Evolutionary conservation across 2,113 vertebrate genomes (phyloP), one percentile per base, ranked within the genome.

Genomic region (Dromas ardeola): DNA sequence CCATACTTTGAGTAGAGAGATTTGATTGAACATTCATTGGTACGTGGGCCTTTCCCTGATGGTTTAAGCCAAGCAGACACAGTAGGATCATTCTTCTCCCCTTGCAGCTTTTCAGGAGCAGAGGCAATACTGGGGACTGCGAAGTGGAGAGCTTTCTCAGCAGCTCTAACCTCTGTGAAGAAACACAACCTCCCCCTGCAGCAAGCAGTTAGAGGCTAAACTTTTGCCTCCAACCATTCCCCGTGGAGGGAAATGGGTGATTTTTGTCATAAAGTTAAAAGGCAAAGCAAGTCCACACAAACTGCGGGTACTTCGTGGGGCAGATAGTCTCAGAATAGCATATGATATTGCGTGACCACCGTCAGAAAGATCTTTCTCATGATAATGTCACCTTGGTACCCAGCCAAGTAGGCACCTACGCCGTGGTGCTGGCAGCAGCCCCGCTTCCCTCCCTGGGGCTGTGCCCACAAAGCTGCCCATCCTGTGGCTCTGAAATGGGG

Each of bases 401-500:
- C 29, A 40, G 59, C 73, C 73, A 91, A 53, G 38, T 42, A 27
- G 26, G 52, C 8, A 53, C 34, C 47, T 26, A 3, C 0, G 6
- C 13, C 2, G 0, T 5, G 69, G 19, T 27, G 80, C 50, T 34
- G 67, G 56, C 66, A 23, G 22, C 34, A 27, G 17, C 30, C 34
- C 15, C 2, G 0, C 43, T 52, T 10, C 69, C n/a, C 9, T 16
- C 9, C 14, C 3, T 10, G 18, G 42, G 58, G 10, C 5, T 56
- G 74, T 12, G n/a, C 36, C 52, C 59, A 8, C 61, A 36, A 11
- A 42, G 29, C 34, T 17, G 13, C 81, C 23, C 14, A 20, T 69
- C 26, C 23, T 2, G 15, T 0, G 7, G 49, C 20, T 52, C 58
- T 0, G 0, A 13, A 22, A 36, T 2, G 0, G 0, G 47, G 58